Conservation (phyloP, 2,113 vertebrate genomes). For the Trematomus loennbergii region DNA sequence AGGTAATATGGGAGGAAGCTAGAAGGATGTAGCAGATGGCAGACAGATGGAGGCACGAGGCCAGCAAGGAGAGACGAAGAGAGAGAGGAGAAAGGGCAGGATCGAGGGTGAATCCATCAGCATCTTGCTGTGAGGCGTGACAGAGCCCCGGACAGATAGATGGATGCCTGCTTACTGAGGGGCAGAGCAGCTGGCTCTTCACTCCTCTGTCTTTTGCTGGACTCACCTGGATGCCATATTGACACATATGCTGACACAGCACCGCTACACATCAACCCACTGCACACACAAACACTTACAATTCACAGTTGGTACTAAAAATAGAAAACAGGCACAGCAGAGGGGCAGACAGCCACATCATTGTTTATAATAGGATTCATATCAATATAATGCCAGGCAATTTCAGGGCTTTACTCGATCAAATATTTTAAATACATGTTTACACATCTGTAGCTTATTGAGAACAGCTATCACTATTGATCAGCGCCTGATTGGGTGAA, state of each 20-base stretch:
- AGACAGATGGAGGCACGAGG: conserved; percentile 72
- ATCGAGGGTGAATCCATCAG: conserved; percentile 73
- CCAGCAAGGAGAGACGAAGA: conserved; percentile 46
- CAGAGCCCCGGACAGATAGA: conserved; percentile 63
- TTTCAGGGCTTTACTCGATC: conserved; percentile 23
- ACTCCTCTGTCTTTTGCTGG: conserved; percentile 51
- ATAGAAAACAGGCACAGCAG: conserved; percentile 15
- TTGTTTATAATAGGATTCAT: conserved; percentile 56
- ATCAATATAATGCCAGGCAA: conserved; percentile 31
- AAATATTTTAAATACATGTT: conserved; percentile 36
- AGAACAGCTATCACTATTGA: conserved; percentile 15
- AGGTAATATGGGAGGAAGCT: conserved; percentile 34
- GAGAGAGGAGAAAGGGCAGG: conserved; percentile 62
- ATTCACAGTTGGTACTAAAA: conserved; percentile 42
- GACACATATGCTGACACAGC: conserved; percentile 56
- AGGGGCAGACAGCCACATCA: conserved; percentile 19
- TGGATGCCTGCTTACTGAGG: conserved; percentile 63
- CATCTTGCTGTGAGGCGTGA: conserved; percentile 66
- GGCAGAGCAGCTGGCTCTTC: conserved; percentile 63
- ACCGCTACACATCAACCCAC: conserved; percentile 10
- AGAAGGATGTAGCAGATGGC: conserved; percentile 70
- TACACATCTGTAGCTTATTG: conserved; percentile 25
- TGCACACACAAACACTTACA: conserved; percentile 29
- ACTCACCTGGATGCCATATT: conserved; percentile 64
- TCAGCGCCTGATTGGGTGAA: conserved; percentile 9